Base-by-base conservation (phyloP, 2,888 invertebrate species). In the Prosopocoilus inquinatus region DNA sequence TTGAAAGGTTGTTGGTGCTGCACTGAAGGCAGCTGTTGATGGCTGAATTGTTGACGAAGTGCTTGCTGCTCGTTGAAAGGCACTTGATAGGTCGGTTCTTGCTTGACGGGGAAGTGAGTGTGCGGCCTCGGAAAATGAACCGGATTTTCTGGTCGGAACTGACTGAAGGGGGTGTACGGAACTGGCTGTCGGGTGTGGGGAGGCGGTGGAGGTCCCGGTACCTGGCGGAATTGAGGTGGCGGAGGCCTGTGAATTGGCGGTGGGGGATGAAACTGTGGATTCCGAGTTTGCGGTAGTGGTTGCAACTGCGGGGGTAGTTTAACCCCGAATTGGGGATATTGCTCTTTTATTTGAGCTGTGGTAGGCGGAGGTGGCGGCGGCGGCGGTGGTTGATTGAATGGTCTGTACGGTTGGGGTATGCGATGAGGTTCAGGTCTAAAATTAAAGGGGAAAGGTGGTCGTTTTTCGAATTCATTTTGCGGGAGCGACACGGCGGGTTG, bases 401-500 rank as follows among this genome's bases (percentile, higher is more conserved):
- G 83, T 64, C 82, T 78, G 68, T 82, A 82, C 9, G 81, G 78
- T 61, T 81, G 82, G 15, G 82, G 76, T 65, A 80, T 79, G 57
- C 71, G 57, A 12, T 53, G 55, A 46, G 41, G 45, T 28, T 52
- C 62, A 45, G 49, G 32, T 2, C 20, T 2, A 15, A 41, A 41
- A 15, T 41, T 41, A 38, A 9, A 7, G 9, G 28, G 50, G n/a
- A 39, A 5, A 7, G 33, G 12, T 12, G 38, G 33, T 43, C 34
- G 49, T 20, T 35, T 45, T 13, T 28, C 51, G 13, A 41, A 41
- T 9, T 41, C 41, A 8, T 9, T 41, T 50, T 70, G 69, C 0
- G 80, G 80, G 43, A 77, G 59, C 1, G 83, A 84, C 35, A 87
- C 81, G 2, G 85, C 83, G 28, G 85, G 84, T 57, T 82, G 81